Evolutionary conservation across 2,888 invertebrate genomes (phyloP), one percentile per base, ranked within the genome.

Genomic region (Philopedon plagiatum): DNA sequence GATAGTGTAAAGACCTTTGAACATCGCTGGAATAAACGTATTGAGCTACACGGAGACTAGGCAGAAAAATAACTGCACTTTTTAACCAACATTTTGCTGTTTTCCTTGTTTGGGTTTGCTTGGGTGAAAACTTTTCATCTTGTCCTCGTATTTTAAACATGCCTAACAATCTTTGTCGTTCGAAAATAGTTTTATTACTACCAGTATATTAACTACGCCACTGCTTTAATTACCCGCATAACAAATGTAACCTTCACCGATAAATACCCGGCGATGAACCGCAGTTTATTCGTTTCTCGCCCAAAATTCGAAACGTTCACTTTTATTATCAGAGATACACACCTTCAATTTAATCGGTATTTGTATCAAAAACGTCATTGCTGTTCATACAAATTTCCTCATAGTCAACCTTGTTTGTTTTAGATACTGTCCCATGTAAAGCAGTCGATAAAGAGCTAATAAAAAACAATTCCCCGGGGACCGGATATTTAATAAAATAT

Each of bases 231-330:
- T 29, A 41, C 61, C 61, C 61, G 61, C 44, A 61, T 61, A 61
- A 61, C 61, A 61, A 46, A 61, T 29, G n/a, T 61, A 61, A 44
- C 61, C 61, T 61, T 61, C 61, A 46, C 61, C 61, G 32, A 61
- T 44, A n/a, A 39, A 39, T 26, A 39, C 15, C 29, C 44, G 61
- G 13, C 46, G 18, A 29, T 61, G 23, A 58, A 39, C 58, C 58
- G 7, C 58, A 39, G 37, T 15, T 19, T 13, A 15, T 41, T 58
- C 23, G 13, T 23, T 58, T 58, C 56, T 19, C 56, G 56, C 34
- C 19, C n/a, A 37, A 8, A 39, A 21, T 58, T 23, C 39, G 15
- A 23, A 13, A 5, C 26, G 11, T 44, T 44, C 39, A 60, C 60
- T 60, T n/a, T n/a, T 41, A 41, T 60, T 39, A 19, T 29, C 32